A percentile compares a stretch with the other conserved stretches of the same genome.
phyloP scores from a whole-genome alignment of 2,888 invertebrate species.

The Ectropis crepuscularia region DNA sequence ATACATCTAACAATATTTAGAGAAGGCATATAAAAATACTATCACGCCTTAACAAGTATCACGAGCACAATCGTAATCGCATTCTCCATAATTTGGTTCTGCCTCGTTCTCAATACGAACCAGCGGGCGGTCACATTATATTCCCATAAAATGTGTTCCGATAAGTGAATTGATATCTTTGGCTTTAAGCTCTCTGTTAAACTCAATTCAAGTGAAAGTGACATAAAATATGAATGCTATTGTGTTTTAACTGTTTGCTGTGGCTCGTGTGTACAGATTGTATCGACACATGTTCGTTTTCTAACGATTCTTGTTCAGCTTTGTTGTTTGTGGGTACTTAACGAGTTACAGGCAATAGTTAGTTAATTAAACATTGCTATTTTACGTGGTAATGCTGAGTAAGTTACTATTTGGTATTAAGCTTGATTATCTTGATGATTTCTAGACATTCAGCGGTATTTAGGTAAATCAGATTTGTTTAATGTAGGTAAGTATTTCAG shows the following conservation, averaged over 20 bases:
- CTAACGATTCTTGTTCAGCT: no score
- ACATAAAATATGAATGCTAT: slow-evolving; percentile 19
- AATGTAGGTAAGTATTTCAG: no score
- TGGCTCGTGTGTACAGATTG: neutral
- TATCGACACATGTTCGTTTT: no score
- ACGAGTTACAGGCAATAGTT: no score
- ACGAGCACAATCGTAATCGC: slow-evolving; percentile 9
- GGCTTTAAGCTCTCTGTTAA: slow-evolving; percentile 25
- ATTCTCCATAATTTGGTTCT: slow-evolving; percentile 20
- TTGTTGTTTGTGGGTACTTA: no score
- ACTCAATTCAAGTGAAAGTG: slow-evolving; percentile 39
- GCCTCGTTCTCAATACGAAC: slow-evolving; percentile 12
- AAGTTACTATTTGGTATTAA: no score
- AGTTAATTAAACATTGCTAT: no score
- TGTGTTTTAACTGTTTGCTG: slow-evolving; percentile 1
- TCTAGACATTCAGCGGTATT: neutral
- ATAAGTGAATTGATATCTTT: slow-evolving; percentile 34
- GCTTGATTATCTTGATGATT: neutral
- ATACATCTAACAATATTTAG: no score
- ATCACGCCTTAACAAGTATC: slow-evolving; percentile 10
- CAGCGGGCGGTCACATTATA: slow-evolving; percentile 30
- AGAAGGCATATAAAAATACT: slow-evolving; percentile 1
- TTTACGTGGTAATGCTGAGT: no score
- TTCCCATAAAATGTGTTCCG: slow-evolving; percentile 33
- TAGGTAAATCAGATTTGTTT: neutral